Conservation (phyloP, 2,797 vertebrate genomes). For the Bufotes viridis region DNA sequence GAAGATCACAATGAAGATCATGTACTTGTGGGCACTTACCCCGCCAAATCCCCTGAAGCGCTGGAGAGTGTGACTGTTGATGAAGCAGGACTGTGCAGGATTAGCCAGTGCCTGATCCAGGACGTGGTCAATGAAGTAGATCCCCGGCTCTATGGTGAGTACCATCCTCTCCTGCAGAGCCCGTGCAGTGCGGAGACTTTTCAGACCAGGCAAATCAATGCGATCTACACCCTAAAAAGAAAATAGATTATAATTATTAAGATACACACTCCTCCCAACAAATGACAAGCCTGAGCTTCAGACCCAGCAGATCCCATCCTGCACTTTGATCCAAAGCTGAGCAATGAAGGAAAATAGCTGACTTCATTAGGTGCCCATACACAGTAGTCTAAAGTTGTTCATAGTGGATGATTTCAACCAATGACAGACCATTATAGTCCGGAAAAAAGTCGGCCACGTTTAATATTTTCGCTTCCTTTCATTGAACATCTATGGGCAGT, state of each 20-base stretch:
- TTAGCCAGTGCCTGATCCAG: conserved; percentile 87
- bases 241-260: not conserved
- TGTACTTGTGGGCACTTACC: conserved; percentile 77
- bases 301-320: too few species aligned
- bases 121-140: conserved; percentile 95
- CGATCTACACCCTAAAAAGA: conserved; percentile 83
- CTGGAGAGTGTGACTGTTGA: conserved; percentile 80
- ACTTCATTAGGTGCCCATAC: too few species aligned
- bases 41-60: conserved; percentile 89
- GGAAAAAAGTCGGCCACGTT: too few species aligned
- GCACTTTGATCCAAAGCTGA: too few species aligned
- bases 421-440: too few species aligned
- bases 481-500: too few species aligned
- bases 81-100: conserved; percentile 82
- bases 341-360: too few species aligned
- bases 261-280: not conserved
- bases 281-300: too few species aligned
- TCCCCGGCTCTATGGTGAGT: conserved; percentile 92
- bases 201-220: conserved; percentile 83
- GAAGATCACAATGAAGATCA: not conserved
- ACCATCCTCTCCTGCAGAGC: conserved; percentile 89
- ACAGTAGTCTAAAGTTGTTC: too few species aligned
- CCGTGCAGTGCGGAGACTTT: conserved; percentile 86
- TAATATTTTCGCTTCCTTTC: too few species aligned
- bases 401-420: too few species aligned